These are phyloP conservation scores for Phenganax marumi DNA, from an alignment of 92 coral and sea anemone genomes.

Conservation along the genomic window DNA sequence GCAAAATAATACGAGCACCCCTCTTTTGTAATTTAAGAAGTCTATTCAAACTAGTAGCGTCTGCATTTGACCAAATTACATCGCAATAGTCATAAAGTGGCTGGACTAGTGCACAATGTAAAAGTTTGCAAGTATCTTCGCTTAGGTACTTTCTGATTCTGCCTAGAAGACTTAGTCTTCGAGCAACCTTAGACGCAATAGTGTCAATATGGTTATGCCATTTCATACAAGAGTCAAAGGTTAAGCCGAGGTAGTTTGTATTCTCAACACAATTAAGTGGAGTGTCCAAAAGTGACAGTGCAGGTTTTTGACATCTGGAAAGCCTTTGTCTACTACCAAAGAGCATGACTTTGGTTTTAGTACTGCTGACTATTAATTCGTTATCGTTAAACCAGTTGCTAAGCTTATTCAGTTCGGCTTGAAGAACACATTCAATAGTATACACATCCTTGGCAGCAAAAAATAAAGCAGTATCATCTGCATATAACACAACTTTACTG, in stretches of 20 bases:
- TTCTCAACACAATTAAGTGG: not conserved
- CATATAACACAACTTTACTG: slow-evolving; percentile 35
- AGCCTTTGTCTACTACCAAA: slow-evolving; percentile 45
- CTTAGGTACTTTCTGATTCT: slow-evolving; percentile 28
- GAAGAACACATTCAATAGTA: slow-evolving; percentile 10
- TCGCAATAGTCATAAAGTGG: too few species aligned
- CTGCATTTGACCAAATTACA: too few species aligned
- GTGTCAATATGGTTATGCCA: slow-evolving; percentile 41
- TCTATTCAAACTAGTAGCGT: too few species aligned
- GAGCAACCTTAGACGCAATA: slow-evolving; percentile 36
- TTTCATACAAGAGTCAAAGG: slow-evolving; percentile 14
- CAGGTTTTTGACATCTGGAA: slow-evolving; percentile 10
- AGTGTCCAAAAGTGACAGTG: not conserved
- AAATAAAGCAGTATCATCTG: slow-evolving; percentile 31
- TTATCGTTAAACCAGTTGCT: slow-evolving; percentile 28
- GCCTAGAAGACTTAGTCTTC: slow-evolving; percentile 1
- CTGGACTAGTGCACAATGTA: too few species aligned
- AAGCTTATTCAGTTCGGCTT: slow-evolving; percentile 16
- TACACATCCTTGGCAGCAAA: slow-evolving; percentile 13
- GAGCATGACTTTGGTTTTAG: slow-evolving; percentile 37
- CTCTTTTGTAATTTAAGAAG: too few species aligned
- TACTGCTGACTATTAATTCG: slow-evolving; percentile 23
- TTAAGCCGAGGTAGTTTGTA: slow-evolving; percentile 26
- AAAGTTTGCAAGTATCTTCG: too few species aligned
- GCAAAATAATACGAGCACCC: too few species aligned